These are phyloP conservation scores for Apogon hyalosoma DNA, from an alignment of 2,797 vertebrate species.

Conservation along the genomic window DNA sequence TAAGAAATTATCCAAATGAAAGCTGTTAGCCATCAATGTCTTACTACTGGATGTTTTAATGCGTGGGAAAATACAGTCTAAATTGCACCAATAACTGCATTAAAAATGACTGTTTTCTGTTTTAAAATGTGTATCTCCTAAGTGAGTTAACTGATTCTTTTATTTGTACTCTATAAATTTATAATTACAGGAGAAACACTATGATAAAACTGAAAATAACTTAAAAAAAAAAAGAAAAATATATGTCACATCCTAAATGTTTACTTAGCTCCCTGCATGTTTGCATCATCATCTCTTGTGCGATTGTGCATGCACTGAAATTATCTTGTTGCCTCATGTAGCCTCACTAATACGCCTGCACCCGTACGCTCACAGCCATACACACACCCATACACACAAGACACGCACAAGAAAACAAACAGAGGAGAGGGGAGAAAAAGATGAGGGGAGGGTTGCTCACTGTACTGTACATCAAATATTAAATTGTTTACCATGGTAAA, in stretches of 20 bases:
- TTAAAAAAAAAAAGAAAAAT: neutral
- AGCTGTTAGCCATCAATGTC: neutral
- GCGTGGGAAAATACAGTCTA: neutral
- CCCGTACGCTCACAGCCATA: conserved; percentile 17
- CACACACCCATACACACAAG: conserved; percentile 25
- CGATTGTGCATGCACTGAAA: conserved; percentile 65
- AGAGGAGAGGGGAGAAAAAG: conserved; percentile 28
- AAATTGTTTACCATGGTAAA: conserved; percentile 79
- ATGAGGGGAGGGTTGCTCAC: conserved; percentile 49
- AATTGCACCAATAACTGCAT: neutral
- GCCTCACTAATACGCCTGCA: conserved; percentile 49
- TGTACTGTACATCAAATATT: conserved; percentile 81
- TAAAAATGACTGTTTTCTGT: too few relatives aligned
- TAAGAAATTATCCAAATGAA: neutral
- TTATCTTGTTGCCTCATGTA: conserved; percentile 65
- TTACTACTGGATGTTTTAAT: neutral
- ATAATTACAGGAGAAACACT: neutral
- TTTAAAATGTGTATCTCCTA: too few relatives aligned
- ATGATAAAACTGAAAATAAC: neutral
- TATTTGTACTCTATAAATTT: neutral
- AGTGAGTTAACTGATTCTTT: neutral
- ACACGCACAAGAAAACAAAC: conserved; percentile 42
- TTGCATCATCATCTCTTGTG: conserved; percentile 63
- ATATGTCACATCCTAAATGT: conserved; percentile 3
- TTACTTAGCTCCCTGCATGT: conserved; percentile 24